Base-by-base conservation (phyloP, 2,888 invertebrate genomes). In the Sinohyriopsis cumingii region DNA sequence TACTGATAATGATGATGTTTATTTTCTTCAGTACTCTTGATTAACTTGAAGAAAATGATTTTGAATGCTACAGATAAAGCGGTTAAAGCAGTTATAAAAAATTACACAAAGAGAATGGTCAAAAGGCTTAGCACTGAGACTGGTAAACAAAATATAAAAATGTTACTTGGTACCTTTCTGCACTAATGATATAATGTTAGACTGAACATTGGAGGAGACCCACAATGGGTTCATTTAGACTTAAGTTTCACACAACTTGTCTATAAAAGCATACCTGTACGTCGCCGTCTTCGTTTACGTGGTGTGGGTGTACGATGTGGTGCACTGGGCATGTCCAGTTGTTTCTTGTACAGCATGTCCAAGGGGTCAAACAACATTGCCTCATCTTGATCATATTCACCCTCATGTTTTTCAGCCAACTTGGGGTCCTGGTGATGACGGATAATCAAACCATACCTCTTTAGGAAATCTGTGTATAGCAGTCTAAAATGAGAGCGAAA, bases 381-480 rank as follows among this genome's bases (percentile, higher is more conserved):
- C 53, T 77, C 77, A 64, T 73, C 76, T 67, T 83, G 80, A 60
- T 22, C 57, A 5, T 54, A 53, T 12, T 28, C 63, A n/a, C 53
- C 63, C 18, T 7, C 56, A 19, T 67, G 55, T 0, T 65, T 67
- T 15, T 45, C 68, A 20, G 65, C 55, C 24, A 61, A 67, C 28
- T 63, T 61, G 20, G 59, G 59, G 25, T 65, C 25, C 6, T 57
- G 20, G n/a, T n/a, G 12, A 55, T 71, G 68, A 5, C 81, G 72
- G 57, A 84, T 71, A 18, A 86, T 70, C 9, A 85, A 57, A 59
- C 83, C 77, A 70, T 83, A 87, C 25, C 83, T 78, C 62, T 84
- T 79, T 28, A 82, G 78, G 73, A 87, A 87, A 33, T 80, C 76
- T 19, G 66, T 66, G 73, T 87, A 87, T 0, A 72, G 60, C 67